These are phyloP conservation scores for Eubasilissa regina DNA, from an alignment of 1,140 invertebrate species.

Conservation along the genomic window DNA sequence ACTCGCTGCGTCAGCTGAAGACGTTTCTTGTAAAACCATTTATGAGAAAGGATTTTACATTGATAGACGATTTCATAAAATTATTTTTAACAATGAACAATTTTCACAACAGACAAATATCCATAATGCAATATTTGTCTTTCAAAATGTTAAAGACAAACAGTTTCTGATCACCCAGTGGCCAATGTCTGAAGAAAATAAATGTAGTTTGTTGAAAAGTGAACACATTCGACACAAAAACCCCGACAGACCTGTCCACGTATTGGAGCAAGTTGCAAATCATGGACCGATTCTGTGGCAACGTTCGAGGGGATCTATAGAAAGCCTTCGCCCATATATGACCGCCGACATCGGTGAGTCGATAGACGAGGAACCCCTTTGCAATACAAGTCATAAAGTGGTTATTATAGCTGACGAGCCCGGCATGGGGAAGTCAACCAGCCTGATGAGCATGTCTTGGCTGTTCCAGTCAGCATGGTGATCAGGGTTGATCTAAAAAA, in stretches of 20 bases:
- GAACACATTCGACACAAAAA: not conserved
- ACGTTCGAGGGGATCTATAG: not conserved
- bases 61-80: not conserved
- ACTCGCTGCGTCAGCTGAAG: not conserved
- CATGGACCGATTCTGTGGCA: not conserved
- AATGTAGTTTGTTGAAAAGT: not conserved
- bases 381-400: not conserved
- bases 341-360: not conserved
- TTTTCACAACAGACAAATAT: not conserved
- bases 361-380: not conserved
- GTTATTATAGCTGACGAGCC: constrained; percentile 15
- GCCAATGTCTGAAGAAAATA: not conserved
- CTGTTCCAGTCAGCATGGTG: not conserved
- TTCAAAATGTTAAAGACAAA: not conserved
- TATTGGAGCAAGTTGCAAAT: not conserved
- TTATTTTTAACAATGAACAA: not conserved
- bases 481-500: not conserved
- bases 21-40: not conserved
- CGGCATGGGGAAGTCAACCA: constrained; percentile 23
- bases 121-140: too few species aligned
- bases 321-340: not conserved
- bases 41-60: not conserved
- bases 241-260: not conserved
- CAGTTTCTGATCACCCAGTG: not conserved
- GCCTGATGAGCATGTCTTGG: not conserved